Conservation (phyloP, 2,113 vertebrate species). For the Coreoperca whiteheadi region DNA sequence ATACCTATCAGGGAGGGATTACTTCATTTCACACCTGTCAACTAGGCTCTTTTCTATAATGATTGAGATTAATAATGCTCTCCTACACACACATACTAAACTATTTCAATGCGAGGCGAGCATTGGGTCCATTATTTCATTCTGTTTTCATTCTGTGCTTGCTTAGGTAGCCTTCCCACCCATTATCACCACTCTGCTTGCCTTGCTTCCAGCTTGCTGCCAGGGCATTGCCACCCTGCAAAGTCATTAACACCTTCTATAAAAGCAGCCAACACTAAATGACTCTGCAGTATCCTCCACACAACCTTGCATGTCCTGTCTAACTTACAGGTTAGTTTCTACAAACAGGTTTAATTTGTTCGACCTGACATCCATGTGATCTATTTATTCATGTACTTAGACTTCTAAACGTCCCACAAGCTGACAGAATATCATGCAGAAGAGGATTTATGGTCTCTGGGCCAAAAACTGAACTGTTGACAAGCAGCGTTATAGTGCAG, state of each 20-base stretch:
- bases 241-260: slow-evolving; percentile 39
- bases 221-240: slow-evolving; percentile 29
- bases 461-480: not conserved
- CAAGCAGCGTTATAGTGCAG: not conserved
- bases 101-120: slow-evolving; percentile 10
- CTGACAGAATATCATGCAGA: not conserved
- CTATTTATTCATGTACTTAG: slow-evolving; percentile 10
- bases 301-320: slow-evolving; percentile 14
- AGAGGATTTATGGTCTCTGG: not conserved
- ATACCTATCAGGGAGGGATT: slow-evolving; percentile 24
- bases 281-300: slow-evolving; percentile 39
- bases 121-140: slow-evolving; percentile 15
- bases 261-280: slow-evolving; percentile 22
- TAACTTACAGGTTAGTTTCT: slow-evolving; percentile 12
- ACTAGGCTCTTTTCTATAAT: not conserved
- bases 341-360: slow-evolving; percentile 21
- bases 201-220: slow-evolving; percentile 35
- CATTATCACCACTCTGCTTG: slow-evolving; percentile 37
- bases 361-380: slow-evolving; percentile 1
- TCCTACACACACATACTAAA: not conserved
- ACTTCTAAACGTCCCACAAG: slow-evolving; percentile 1
- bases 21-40: slow-evolving; percentile 43
- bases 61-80: slow-evolving; percentile 25
- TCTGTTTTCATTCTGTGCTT: slow-evolving; percentile 25
- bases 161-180: slow-evolving; percentile 35